These are phyloP conservation scores for Notodonta ziczac DNA, from an alignment of 2,888 invertebrate genomes.

Conservation along the genomic window DNA sequence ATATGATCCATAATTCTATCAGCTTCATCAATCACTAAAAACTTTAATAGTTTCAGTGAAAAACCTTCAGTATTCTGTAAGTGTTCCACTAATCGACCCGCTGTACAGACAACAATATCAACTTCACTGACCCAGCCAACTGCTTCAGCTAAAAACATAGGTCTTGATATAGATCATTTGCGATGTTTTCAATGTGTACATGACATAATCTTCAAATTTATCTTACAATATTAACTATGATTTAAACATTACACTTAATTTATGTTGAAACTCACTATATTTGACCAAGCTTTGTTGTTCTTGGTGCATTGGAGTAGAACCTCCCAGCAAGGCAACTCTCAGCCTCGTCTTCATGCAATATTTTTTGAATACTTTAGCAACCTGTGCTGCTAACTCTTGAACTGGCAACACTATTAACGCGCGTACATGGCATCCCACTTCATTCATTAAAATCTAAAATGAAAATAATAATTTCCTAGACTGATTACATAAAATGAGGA, in stretches of 20 bases:
- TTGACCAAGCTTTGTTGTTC: conserved; percentile 88
- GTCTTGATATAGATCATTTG: not conserved
- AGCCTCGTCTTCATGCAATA: conserved; percentile 88
- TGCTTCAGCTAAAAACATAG: conserved; percentile 78
- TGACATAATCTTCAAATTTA: too few species aligned
- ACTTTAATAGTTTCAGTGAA: conserved; percentile 88
- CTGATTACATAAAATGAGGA: not conserved
- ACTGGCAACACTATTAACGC: conserved; percentile 97
- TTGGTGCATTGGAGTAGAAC: conserved; percentile 86
- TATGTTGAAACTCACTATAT: conserved; percentile 59
- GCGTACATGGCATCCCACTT: conserved; percentile 87
- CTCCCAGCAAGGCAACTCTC: conserved; percentile 88
- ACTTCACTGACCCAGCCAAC: conserved; percentile 85
- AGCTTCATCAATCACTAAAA: conserved; percentile 98
- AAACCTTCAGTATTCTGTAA: conserved; percentile 93
- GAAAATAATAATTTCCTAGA: not conserved
- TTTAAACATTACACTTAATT: not conserved
- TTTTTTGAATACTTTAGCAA: conserved; percentile 91
- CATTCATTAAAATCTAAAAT: conserved; percentile 84
- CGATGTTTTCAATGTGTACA: too few species aligned
- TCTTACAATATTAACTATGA: too few species aligned
- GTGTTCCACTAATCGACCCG: conserved; percentile 96
- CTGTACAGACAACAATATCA: conserved; percentile 96
- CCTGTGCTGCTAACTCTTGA: conserved; percentile 95
- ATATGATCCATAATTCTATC: conserved; percentile 97